A percentile compares a stretch with the other conserved stretches of the same genome.
These are phyloP conservation scores for Ptyas mucosa DNA, from an alignment of 2,113 vertebrate species.

Conservation along the genomic window DNA sequence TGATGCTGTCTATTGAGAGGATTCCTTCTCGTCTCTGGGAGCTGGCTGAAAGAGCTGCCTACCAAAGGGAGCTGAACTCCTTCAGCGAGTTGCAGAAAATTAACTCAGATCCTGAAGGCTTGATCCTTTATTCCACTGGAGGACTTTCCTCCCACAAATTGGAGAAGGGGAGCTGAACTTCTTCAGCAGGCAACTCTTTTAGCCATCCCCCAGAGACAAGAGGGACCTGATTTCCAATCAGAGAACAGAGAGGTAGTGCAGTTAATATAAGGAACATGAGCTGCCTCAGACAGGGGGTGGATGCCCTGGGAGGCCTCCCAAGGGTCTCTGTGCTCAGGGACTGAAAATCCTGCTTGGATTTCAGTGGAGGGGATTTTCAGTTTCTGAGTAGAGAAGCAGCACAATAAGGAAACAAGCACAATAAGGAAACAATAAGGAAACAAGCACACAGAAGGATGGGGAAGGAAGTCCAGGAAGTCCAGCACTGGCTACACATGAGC, in stretches of 20 bases:
- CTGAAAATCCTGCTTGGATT: neutral
- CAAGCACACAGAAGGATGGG: neutral
- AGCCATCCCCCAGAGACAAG: neutral
- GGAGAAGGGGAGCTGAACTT: too few relatives aligned
- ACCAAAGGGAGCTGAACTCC: neutral
- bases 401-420: neutral
- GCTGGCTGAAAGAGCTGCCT: neutral
- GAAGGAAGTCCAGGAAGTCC: neutral
- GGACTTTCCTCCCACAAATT: too few relatives aligned
- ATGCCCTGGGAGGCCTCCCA: neutral
- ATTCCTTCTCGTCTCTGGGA: neutral
- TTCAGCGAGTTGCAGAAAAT: neutral
- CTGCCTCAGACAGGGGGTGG: neutral
- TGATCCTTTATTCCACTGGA: neutral
- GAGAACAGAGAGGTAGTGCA: neutral
- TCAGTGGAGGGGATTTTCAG: neutral
- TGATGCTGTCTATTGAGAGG: neutral
- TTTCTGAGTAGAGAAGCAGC: neutral
- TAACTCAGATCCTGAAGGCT: neutral
- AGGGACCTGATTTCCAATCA: neutral
- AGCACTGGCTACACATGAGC: neutral
- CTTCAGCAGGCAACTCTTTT: neutral
- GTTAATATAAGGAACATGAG: neutral
- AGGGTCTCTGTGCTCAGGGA: neutral
- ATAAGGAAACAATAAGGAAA: neutral